phyloP scores from a whole-genome alignment of 2,888 invertebrate species.

The Brenthis hecate region DNA sequence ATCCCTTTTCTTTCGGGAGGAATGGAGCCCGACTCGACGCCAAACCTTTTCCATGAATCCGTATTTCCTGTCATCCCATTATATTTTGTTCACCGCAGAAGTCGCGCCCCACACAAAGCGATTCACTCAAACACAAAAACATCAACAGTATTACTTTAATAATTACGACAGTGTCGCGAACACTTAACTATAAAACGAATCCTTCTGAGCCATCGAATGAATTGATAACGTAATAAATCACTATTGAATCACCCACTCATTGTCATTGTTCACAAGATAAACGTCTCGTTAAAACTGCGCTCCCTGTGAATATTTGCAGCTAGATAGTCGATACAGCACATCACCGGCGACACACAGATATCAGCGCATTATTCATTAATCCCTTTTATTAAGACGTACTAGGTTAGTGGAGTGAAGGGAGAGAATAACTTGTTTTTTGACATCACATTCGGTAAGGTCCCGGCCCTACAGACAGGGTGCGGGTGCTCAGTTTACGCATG shows the following conservation, averaged over 20 bases:
- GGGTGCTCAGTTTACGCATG: constrained; percentile 70
- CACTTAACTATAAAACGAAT: constrained; percentile 15
- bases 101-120: constrained; percentile 40
- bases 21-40: constrained; percentile 82
- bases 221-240: constrained; percentile 48
- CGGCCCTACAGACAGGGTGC: constrained; percentile 74
- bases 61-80: constrained; percentile 79
- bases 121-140: constrained; percentile 35
- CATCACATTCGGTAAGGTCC: constrained; percentile 73
- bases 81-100: constrained; percentile 49
- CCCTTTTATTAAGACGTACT: constrained; percentile 71
- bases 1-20: constrained; percentile 82
- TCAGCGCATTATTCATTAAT: constrained; percentile 61
- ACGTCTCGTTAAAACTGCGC: constrained; percentile 38
- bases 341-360: constrained; percentile 45
- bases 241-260: constrained; percentile 62
- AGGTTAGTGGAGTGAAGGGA: constrained; percentile 78
- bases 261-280: constrained; percentile 62
- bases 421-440: constrained; percentile 81
- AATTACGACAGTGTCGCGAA: constrained; percentile 23
- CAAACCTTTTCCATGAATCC: constrained; percentile 82
- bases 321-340: constrained; percentile 33
- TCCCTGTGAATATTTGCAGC: constrained; percentile 25
- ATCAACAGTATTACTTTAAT: constrained; percentile 22
- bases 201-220: constrained; percentile 26